Evolutionary conservation across 2,113 vertebrate species (phyloP), one percentile per base, ranked within the genome.

Genomic region (Cervus canadensis): DNA sequence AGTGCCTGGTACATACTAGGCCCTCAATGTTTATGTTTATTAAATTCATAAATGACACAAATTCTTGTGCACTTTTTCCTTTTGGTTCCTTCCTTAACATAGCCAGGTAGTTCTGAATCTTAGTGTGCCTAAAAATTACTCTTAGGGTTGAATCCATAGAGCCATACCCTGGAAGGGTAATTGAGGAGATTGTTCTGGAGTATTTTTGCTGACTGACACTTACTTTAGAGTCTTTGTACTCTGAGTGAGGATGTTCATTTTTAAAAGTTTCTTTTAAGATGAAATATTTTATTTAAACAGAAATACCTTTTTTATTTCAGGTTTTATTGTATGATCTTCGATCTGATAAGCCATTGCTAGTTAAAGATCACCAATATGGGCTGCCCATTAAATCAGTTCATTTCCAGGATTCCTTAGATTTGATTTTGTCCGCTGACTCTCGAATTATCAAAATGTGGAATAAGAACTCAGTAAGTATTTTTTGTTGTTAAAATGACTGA

Each of bases 401-500:
- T 98, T 99, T 99, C 98, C 99, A 99, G 13, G 89, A 98, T 52
- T 99, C 99, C 0, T 95, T 99, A 98, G 99, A 99, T 98, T 98
- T 99, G 95, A 99, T 99, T 89, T 98, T 99, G 96, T 99, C 99
- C 13, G 99, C 99, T 0, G 99, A 99, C 98, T 99, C 99, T 30
- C 99, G 99, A 98, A 99, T 99, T 90, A 99, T 99, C 97, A 99
- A 99, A 98, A 99, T 99, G 98, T 99, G 99, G 99, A 99, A 99
- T 98, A 99, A 99, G 98, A 99, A 99, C 96, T 99, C 98, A 0
- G 99, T 99, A 99, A 98, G 99, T 98, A 50, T 28, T 67, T 59
- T 88, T 57, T 83, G 78, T 54, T 74, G 48, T 85, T 90, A 33
- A 87, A 16, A 62, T 97, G 54, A 7, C 52, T 43, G 54, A n/a